These are phyloP conservation scores for Cosmopolites sordidus DNA, from an alignment of 2,888 invertebrate genomes.

Conservation along the genomic window DNA sequence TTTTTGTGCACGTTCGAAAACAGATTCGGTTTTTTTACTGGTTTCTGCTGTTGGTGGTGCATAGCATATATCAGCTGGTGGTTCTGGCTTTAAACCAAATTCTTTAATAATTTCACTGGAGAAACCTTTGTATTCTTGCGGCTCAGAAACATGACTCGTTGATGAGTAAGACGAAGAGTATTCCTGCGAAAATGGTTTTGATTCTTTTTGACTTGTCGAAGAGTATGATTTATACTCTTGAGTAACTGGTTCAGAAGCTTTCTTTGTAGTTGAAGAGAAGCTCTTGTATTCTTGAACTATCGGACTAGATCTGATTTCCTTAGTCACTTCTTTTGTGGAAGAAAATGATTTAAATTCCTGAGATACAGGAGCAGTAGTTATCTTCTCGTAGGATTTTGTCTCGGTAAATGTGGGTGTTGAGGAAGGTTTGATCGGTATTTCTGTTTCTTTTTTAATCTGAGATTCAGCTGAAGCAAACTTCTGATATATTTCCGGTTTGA, in stretches of 20 bases:
- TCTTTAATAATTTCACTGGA: slow-evolving; percentile 35
- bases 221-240: slow-evolving; percentile 27
- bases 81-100: slow-evolving; percentile 60
- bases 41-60: slow-evolving; percentile 50
- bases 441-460: slow-evolving; percentile 32
- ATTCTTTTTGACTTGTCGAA: slow-evolving; percentile 6
- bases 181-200: slow-evolving; percentile 27
- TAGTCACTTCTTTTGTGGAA: slow-evolving; percentile 20
- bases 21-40: slow-evolving; percentile 49
- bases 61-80: slow-evolving; percentile 59
- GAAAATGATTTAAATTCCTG: slow-evolving; percentile 33
- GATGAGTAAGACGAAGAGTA: slow-evolving; percentile 31
- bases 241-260: slow-evolving; percentile 12
- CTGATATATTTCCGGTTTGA: slow-evolving; percentile 46
- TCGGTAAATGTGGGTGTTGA: slow-evolving; percentile 32
- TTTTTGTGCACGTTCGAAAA: slow-evolving; percentile 57
- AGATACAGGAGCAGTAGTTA: slow-evolving; percentile 20
- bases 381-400: slow-evolving; percentile 22
- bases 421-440: slow-evolving; percentile 36
- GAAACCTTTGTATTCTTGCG: slow-evolving; percentile 20
- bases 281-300: slow-evolving; percentile 17
- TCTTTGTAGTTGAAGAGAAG: slow-evolving; percentile 21
- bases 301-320: slow-evolving; percentile 21
- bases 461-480: slow-evolving; percentile 38
- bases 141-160: slow-evolving; percentile 38